These are phyloP conservation scores for Leptonema lineaticorne DNA, from an alignment of 1,140 invertebrate genomes.

Conservation along the genomic window DNA sequence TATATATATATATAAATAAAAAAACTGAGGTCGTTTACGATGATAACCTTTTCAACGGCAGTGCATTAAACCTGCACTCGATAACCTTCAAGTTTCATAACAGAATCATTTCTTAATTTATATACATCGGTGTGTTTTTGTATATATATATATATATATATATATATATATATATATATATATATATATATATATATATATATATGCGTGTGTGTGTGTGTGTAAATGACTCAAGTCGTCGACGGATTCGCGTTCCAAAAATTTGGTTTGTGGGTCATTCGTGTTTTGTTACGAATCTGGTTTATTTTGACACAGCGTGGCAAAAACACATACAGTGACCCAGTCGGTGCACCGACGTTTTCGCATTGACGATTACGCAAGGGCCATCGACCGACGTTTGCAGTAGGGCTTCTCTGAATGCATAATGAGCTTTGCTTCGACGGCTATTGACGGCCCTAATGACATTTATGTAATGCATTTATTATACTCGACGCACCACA, in stretches of 20 bases:
- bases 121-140: neutral
- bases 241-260: no score
- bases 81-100: constrained; percentile 6
- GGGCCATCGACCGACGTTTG: neutral
- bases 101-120: neutral
- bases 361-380: neutral
- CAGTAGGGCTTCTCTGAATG: neutral
- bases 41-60: neutral
- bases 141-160: no score
- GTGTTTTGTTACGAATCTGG: neutral
- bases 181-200: no score
- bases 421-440: constrained; percentile 5
- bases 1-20: no score
- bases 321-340: no score
- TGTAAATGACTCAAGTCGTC: no score
- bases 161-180: no score
- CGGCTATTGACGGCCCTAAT: neutral
- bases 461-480: neutral
- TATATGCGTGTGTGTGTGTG: no score
- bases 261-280: neutral
- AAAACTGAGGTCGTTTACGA: neutral
- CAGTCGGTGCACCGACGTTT: neutral
- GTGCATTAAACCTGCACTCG: constrained; percentile 7
- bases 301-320: no score
- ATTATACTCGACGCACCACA: neutral